These are phyloP conservation scores for Tragelaphus strepsiceros DNA, from an alignment of 2,113 vertebrate species.

Conservation along the genomic window DNA sequence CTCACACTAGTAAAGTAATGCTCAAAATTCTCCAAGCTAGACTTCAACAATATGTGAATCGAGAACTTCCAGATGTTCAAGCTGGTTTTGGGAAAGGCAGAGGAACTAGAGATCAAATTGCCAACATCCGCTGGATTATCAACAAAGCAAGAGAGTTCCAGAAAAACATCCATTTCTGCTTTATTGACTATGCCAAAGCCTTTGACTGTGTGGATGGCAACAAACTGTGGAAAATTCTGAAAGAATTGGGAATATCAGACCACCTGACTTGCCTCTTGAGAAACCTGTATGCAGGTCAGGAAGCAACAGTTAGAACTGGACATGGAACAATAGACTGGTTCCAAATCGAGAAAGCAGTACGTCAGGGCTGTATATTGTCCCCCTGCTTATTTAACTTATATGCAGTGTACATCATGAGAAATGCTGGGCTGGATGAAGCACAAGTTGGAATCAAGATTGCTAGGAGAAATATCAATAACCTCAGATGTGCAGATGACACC, in stretches of 20 bases:
- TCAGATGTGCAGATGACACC: background rate
- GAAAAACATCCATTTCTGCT: background rate
- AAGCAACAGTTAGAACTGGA: background rate
- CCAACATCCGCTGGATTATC: fast-evolving
- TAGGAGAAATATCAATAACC: background rate
- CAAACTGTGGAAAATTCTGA: background rate
- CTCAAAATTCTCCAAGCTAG: background rate
- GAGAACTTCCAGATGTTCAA: background rate
- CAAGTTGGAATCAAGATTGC: background rate
- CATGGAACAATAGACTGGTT: background rate
- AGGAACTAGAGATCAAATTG: background rate
- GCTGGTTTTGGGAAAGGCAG: background rate
- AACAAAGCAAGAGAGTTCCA: background rate
- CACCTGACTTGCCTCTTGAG: background rate
- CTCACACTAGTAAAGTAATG: background rate
- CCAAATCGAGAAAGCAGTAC: background rate
- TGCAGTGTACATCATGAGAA: background rate
- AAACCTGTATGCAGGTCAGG: background rate
- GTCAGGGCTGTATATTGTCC: background rate
- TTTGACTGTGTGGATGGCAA: background rate
- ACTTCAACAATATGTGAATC: background rate
- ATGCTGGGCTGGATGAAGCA: background rate
- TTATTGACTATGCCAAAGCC: background rate
- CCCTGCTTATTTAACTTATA: background rate
- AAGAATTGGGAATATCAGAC: background rate